Conservation (phyloP, 2,113 vertebrate species). For the Poicephalus meyeri region DNA sequence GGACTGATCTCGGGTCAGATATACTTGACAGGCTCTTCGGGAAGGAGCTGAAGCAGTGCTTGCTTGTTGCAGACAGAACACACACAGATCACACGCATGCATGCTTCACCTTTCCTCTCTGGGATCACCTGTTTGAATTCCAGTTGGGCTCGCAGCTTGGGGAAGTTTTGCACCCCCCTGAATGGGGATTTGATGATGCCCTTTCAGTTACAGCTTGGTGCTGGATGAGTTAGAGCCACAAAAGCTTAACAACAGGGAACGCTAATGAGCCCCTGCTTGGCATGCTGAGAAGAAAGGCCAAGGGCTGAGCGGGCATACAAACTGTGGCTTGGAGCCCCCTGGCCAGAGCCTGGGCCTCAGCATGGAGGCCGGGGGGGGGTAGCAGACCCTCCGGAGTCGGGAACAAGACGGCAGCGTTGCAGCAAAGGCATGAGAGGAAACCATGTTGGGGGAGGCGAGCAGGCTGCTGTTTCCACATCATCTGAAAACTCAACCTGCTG, state of each 20-base stretch:
- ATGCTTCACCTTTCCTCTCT: background rate
- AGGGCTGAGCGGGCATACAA: conserved; percentile 36
- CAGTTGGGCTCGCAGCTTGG: background rate
- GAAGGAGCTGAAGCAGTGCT: background rate
- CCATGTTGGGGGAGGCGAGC: conserved; percentile 50
- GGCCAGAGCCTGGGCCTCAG: background rate
- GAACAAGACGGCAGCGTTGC: background rate
- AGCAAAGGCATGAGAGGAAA: background rate
- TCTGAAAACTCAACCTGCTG: conserved; percentile 62
- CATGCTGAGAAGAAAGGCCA: conserved; percentile 54
- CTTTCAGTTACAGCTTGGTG: conserved; percentile 23
- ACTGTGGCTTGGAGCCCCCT: background rate
- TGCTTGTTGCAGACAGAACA: fast-evolving
- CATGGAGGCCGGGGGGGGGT: background rate
- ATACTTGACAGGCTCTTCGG: background rate
- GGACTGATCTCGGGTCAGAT: background rate
- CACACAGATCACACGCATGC: fast-evolving
- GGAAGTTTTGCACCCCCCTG: background rate
- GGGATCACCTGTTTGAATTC: conserved; percentile 40
- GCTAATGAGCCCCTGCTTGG: conserved; percentile 54
- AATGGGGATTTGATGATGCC: conserved; percentile 6
- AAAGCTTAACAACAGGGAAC: conserved; percentile 43
- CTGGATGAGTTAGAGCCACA: conserved; percentile 27
- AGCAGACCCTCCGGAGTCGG: background rate
- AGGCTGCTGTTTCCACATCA: conserved; percentile 62